Evolutionary conservation across 2,888 invertebrate genomes (phyloP), one percentile per base, ranked within the genome.

Genomic region (Dicranocentrus wangi): DNA sequence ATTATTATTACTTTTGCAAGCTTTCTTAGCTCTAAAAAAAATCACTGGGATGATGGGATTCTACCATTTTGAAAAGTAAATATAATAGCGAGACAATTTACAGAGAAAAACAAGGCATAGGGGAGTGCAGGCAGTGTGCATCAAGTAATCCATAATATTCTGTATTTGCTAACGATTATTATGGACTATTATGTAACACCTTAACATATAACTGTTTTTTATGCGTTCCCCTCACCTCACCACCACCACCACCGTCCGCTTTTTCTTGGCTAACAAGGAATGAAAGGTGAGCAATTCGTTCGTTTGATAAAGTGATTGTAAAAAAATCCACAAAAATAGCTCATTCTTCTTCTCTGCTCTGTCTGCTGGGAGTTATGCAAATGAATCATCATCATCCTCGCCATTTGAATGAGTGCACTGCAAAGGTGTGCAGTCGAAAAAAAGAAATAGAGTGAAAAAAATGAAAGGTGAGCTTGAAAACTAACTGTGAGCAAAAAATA

Each of bases 91-190:
- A 17, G 25, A 1, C 23, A 23, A 43, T 55, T 21, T 53, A 21
- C 25, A 23, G 2, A 55, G n/a, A 55, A 55, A 15, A n/a, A 25
- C 25, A 55, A 55, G 25, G 25, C 19, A 39, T 39, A 43, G 55
- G 55, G 23, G 55, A 51, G 51, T 39, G 5, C 13, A 51, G n/a
- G 55, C 25, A 10, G 55, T 47, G 47, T 8, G 47, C 47, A 47
- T 55, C 7, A 55, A 55, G 23, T 13, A 53, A 53, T 53, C 2
- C 47, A 17, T 53, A 39, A 39, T 39, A 39, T 55, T 23, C 13
- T 25, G 13, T 55, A 55, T 25, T 55, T 55, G 55, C 55, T 55
- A 55, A 55, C 55, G 25, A 55, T 55, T 55, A 55, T 55, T 55
- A 53, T 53, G 23, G 21, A 53, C 21, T 53, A 19, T 55, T 55